Evolutionary conservation across 2,797 vertebrate species (phyloP), one percentile per base, ranked within the genome.

Genomic region (Distichodus sexfasciatus): DNA sequence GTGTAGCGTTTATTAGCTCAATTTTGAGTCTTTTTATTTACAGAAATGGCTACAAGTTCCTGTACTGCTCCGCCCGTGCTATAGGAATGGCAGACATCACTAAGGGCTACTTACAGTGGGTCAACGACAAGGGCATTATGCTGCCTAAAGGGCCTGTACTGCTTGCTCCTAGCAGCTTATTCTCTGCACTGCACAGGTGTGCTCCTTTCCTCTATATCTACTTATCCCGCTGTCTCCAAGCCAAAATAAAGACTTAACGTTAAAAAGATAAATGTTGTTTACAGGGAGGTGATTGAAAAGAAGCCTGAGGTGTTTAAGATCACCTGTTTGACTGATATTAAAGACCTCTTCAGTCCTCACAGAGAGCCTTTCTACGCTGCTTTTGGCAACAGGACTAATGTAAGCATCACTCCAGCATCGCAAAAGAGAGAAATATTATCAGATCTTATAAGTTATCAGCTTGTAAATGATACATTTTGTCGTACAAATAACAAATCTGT

Each of bases 11-110:
- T n/a, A n/a, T n/a, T n/a, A n/a, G n/a, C n/a, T n/a, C n/a, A n/a
- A n/a, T n/a, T n/a, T n/a, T n/a, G n/a, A n/a, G n/a, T n/a, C 19
- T 40, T 17, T 21, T 69, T 26, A 66, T 43, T 8, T 68, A 23
- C 76, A 99, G 97, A 85, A 99, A 98, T 0, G 96, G 96, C 48
- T 99, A 97, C 80, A 99, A 94, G 83, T 97, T 99, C 86, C 88
- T 99, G 70, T 99, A 98, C 78, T 99, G 97, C 78, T 99, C 97
- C 0, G 95, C 95, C 0, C 90, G 96, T 62, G 93, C 96, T 0
- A 97, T 99, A 0, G 95, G 96, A 67, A 94, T 96, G 94, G 94
- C 97, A 0, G 88, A 92, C 77, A 93, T 97, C 83, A 98, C 97
- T 50, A 98, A 97, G 72, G 90, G 90, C 46, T 98, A 97, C 84